A percentile compares a stretch with the other conserved stretches of the same genome.
Evolutionary conservation across 2,113 vertebrate species (phyloP).

Genomic region (Cryptotis parvus): DNA sequence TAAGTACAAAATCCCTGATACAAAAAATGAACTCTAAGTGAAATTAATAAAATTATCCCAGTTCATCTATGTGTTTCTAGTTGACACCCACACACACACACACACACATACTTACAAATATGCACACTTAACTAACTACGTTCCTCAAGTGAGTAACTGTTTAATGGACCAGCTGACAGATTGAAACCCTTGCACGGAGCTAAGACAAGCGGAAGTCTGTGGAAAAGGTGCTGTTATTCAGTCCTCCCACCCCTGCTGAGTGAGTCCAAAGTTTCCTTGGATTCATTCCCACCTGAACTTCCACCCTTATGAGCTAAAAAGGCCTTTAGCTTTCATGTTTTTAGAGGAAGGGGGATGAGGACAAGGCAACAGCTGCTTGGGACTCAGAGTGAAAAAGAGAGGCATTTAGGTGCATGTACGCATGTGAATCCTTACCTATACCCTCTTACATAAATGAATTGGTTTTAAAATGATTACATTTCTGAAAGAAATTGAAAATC

Average conservation of each 20-base stretch:
- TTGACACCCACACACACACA: background rate
- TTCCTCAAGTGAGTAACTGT: slow-evolving; percentile 82
- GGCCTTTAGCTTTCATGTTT: slow-evolving; percentile 83
- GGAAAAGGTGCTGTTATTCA: slow-evolving; percentile 81
- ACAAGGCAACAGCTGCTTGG: slow-evolving; percentile 70
- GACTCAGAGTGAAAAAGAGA: slow-evolving; percentile 49
- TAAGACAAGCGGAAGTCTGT: slow-evolving; percentile 85
- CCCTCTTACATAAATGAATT: background rate
- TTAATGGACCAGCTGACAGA: slow-evolving; percentile 82
- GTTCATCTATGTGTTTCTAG: background rate
- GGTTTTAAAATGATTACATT: slow-evolving; percentile 68
- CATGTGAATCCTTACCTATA: too few relatives aligned
- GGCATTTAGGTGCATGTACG: slow-evolving; percentile 36
- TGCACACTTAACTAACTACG: slow-evolving; percentile 73
- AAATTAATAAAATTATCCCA: slow-evolving; percentile 10
- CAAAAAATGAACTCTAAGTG: slow-evolving; percentile 9
- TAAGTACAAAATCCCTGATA: background rate
- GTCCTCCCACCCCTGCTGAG: slow-evolving; percentile 86
- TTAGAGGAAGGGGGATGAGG: slow-evolving; percentile 81
- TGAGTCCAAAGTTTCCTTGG: slow-evolving; percentile 88
- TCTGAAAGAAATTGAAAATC: slow-evolving; percentile 75
- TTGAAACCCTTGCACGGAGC: slow-evolving; percentile 84
- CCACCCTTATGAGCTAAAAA: slow-evolving; percentile 84
- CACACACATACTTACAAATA: background rate
- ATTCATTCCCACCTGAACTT: slow-evolving; percentile 87